A percentile compares a stretch with the other conserved stretches of the same genome.
phyloP scores from a whole-genome alignment of 2,113 vertebrate species.

The Xyliphius kryptos region DNA sequence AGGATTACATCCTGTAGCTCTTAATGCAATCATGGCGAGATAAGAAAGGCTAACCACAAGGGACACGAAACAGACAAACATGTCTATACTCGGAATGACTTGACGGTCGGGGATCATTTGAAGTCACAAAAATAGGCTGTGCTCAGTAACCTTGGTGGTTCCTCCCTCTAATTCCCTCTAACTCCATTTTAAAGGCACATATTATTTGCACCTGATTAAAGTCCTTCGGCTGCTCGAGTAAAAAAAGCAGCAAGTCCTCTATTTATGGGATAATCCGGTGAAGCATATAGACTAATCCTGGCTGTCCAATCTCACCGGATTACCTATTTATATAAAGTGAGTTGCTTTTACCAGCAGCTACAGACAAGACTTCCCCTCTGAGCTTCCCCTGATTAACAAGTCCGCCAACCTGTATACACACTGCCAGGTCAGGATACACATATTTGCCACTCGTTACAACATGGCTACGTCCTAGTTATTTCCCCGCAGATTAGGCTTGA shows the following conservation, averaged over 20 bases:
- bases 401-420: background rate
- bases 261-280: constrained; percentile 34
- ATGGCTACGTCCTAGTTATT: too few species aligned
- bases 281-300: constrained; percentile 14
- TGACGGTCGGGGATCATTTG: background rate
- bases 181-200: constrained; percentile 26
- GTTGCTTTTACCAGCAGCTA: background rate
- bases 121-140: constrained; percentile 18
- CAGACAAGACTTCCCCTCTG: background rate
- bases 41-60: constrained; percentile 9
- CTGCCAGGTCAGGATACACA: too few species aligned
- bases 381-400: constrained; percentile 12
- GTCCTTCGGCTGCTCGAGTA: background rate
- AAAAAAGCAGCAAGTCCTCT: constrained; percentile 23
- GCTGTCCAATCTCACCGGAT: constrained; percentile 20
- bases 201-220: constrained; percentile 33
- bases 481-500: too few species aligned
- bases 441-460: too few species aligned
- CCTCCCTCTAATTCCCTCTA: constrained; percentile 26
- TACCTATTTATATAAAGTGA: constrained; percentile 31
- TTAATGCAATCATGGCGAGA: constrained; percentile 15
- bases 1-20: constrained; percentile 17
- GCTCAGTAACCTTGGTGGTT: background rate
- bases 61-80: constrained; percentile 24
- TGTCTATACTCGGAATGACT: constrained; percentile 23